Evolutionary conservation across 2,113 vertebrate species (phyloP), one percentile per base, ranked within the genome.

Genomic region (western clawed frog (Xenopus tropicalis)): DNA sequence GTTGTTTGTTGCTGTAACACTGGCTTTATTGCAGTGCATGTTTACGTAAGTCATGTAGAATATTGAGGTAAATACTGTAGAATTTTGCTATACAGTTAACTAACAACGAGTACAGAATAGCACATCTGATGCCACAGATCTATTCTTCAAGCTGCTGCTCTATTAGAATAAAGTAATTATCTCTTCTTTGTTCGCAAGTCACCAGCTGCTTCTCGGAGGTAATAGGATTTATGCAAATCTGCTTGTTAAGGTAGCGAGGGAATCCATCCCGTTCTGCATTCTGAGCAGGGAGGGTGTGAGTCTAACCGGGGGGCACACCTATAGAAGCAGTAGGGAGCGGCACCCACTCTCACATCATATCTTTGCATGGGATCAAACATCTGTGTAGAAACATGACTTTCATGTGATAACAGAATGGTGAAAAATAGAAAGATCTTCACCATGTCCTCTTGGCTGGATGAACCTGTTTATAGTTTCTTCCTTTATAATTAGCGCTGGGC

Each of bases 141-240:
- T 69, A 51, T 69, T 76, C 72, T 68, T 44, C 61, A 62, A 61
- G 54, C 73, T 69, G 52, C 68, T 69, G 73, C 65, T 51, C 73
- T 59, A 76, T 76, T 76, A 76, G 73, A 76, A 69, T 76, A 76
- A 76, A 76, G 73, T 76, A 76, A 76, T 76, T 76, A 76, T 76
- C 66, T 69, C 58, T 61, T 64, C 56, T 69, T 76, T 76, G 73
- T 76, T 69, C 73, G 58, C 66, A 66, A 69, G 73, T 69, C 66
- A 69, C 73, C 73, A 76, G 73, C 73, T 69, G 73, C 73, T 76
- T 76, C 73, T 76, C 73, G 56, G 73, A 69, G 73, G 66, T 76
- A 76, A 76, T 76, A 69, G 66, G 68, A 76, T 76, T 76, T 76
- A 76, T 76, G 73, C 73, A 76, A 76, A 76, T 76, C 48, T 54